These are phyloP conservation scores for Lochmaea capreae DNA, from an alignment of 2,888 invertebrate species.

Conservation along the genomic window DNA sequence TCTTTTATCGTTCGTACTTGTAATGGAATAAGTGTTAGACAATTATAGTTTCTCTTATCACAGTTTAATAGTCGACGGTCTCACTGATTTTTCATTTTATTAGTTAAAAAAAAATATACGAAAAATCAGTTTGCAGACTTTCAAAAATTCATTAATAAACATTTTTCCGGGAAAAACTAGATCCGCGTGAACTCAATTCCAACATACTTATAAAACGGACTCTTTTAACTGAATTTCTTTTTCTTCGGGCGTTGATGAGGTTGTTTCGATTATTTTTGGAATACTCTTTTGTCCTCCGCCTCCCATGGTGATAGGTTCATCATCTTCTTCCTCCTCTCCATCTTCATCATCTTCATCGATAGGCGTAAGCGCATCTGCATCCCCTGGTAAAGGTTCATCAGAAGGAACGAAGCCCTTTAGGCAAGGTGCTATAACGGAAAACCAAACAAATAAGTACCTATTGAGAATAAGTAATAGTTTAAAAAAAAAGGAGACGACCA, in stretches of 20 bases:
- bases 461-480: neutral
- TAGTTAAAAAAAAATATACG: neutral
- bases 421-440: conserved; percentile 73
- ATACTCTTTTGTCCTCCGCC: conserved; percentile 60
- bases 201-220: conserved; percentile 73
- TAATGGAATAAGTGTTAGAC: neutral
- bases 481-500: too few species aligned
- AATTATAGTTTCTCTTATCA: neutral
- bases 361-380: conserved; percentile 78
- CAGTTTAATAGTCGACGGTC: neutral
- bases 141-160: conserved; percentile 11
- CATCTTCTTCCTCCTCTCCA: conserved; percentile 80
- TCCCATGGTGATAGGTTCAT: conserved; percentile 77
- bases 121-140: conserved; percentile 11
- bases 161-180: conserved; percentile 19
- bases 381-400: conserved; percentile 61
- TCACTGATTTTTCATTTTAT: conserved; percentile 1
- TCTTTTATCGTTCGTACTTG: neutral
- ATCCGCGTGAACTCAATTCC: conserved; percentile 13
- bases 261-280: conserved; percentile 83
- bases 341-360: conserved; percentile 87
- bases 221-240: conserved; percentile 77
- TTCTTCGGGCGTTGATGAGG: conserved; percentile 70
- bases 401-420: conserved; percentile 70
- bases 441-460: neutral